Conservation (phyloP, 92 coral and sea anemone genomes). For the Paragorgia papillata region DNA sequence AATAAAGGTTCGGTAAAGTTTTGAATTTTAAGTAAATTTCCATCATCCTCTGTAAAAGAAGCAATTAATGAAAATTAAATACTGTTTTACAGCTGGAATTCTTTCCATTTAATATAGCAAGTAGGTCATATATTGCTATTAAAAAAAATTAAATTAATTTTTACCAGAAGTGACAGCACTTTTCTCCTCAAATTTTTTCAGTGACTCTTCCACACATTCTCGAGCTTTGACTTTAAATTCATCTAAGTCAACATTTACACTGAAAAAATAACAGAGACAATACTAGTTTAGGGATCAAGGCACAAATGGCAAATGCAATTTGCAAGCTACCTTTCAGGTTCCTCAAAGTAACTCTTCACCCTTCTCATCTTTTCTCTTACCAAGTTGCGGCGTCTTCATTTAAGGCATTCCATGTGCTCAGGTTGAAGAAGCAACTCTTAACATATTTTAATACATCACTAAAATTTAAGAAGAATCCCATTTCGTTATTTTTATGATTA, state of each 20-base stretch:
- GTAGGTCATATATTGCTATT: no score
- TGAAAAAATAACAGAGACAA: conserved; percentile 25
- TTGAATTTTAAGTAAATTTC: conserved; percentile 64
- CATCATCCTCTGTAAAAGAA: conserved; percentile 73
- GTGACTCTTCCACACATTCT: conserved; percentile 67
- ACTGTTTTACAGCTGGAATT: no score
- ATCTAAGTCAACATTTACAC: conserved; percentile 69
- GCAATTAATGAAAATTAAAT: background rate
- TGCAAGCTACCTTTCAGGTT: no score
- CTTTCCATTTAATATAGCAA: no score
- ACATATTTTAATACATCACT: conserved; percentile 62
- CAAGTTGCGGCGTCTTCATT: conserved; percentile 70
- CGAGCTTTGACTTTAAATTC: conserved; percentile 78
- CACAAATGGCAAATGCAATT: no score
- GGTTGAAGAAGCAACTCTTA: conserved; percentile 79
- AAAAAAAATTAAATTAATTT: background rate
- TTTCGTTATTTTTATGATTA: no score
- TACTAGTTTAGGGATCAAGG: no score
- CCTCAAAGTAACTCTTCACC: no score
- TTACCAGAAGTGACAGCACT: conserved; percentile 27
- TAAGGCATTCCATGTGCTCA: conserved; percentile 76
- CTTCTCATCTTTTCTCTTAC: conserved; percentile 73
- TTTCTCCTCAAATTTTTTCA: conserved; percentile 74
- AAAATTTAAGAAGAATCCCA: conserved; percentile 17
- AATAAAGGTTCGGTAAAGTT: background rate